phyloP scores from a whole-genome alignment of 2,888 invertebrate genomes.

The Melanargia galathea region DNA sequence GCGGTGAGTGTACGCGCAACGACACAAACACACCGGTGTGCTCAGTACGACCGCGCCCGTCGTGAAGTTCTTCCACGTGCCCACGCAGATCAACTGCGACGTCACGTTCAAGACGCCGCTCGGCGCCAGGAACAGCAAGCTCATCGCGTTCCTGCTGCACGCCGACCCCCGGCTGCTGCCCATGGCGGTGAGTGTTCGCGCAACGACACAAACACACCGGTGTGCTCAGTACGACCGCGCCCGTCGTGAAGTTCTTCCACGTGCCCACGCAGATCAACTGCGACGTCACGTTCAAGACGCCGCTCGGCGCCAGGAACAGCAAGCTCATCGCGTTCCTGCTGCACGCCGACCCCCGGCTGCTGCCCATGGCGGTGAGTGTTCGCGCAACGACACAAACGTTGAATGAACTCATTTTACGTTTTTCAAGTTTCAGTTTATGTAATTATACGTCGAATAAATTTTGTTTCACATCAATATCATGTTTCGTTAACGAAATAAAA shows the following conservation, averaged over 20 bases:
- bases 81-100: slow-evolving; percentile 85
- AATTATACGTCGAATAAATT: too few species aligned
- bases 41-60: too few species aligned
- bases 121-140: slow-evolving; percentile 86
- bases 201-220: too few species aligned
- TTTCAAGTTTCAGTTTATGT: too few species aligned
- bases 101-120: slow-evolving; percentile 87
- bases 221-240: too few species aligned
- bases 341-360: slow-evolving; percentile 80
- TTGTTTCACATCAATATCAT: too few species aligned
- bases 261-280: slow-evolving; percentile 83
- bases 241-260: slow-evolving; percentile 64
- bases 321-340: slow-evolving; percentile 84
- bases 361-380: slow-evolving; percentile 72
- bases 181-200: slow-evolving; percentile 63
- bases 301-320: slow-evolving; percentile 87
- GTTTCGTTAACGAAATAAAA: too few species aligned
- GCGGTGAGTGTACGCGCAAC: slow-evolving; percentile 60
- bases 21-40: too few species aligned
- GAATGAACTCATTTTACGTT: too few species aligned
- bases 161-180: slow-evolving; percentile 83
- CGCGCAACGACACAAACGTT: too few species aligned
- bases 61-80: slow-evolving; percentile 68
- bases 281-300: slow-evolving; percentile 88
- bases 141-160: slow-evolving; percentile 83